A percentile compares a stretch with the other conserved stretches of the same genome.
phyloP scores from a whole-genome alignment of 2,888 invertebrate species.

The Lochmaea capreae region DNA sequence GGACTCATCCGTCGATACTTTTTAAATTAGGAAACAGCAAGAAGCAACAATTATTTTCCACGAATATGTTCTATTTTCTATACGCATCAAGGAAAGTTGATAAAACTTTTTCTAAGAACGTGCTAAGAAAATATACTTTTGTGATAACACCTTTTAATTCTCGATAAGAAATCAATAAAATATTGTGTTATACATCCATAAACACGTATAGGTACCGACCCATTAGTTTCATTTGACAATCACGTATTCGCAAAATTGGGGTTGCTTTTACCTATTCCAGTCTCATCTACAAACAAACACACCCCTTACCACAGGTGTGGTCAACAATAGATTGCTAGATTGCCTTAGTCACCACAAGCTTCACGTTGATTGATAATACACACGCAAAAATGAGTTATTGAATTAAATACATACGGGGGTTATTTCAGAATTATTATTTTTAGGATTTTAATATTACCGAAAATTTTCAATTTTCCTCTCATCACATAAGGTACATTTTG shows the following conservation, averaged over 20 bases:
- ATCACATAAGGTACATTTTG: no score
- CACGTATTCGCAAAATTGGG: conserved; percentile 13
- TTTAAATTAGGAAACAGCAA: no score
- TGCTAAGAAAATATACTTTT: no score
- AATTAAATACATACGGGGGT: neutral
- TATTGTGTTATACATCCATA: neutral
- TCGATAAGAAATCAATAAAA: neutral
- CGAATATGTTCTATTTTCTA: no score
- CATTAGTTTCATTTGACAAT: neutral
- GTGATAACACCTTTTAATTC: no score
- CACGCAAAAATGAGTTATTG: neutral
- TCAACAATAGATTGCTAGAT: conserved; percentile 23
- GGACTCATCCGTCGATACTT: no score
- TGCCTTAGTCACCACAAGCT: conserved; percentile 11
- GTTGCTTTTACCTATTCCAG: conserved; percentile 16
- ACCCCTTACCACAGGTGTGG: conserved; percentile 30
- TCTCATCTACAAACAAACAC: conserved; percentile 26
- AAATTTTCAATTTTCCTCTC: no score
- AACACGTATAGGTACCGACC: neutral
- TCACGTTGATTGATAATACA: neutral
- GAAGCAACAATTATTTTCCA: no score
- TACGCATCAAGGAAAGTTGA: no score
- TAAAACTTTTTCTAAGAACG: no score
- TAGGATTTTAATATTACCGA: neutral
- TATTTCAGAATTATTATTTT: neutral